Base-by-base conservation (phyloP, 2,888 invertebrate genomes). In the Drosophila acutilabella region DNA sequence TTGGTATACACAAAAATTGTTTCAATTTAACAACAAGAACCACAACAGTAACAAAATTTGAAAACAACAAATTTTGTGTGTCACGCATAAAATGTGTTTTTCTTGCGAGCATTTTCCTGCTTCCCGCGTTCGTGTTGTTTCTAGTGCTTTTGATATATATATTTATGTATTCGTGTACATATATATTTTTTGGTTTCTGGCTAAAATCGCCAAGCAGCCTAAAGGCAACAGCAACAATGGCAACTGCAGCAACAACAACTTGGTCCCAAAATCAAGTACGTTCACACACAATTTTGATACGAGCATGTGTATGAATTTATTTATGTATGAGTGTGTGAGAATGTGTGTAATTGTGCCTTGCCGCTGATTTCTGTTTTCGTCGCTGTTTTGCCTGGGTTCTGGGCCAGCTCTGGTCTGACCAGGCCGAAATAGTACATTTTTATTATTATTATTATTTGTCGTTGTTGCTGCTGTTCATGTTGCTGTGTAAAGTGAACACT, bases 1-100 rank as follows among this genome's bases (percentile, higher is more conserved):
- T 71, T 70, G 68, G 77, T 80, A 85, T 83, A 86, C 86, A 76
- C 71, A 76, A 85, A 82, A 80, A 86, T 80, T 86, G 74, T 79
- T 81, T 61, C 77, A 79, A 78, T 53, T 72, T 64, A 71, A 70
- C 61, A 71, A 53, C 47, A 68, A 23, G 4, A 66, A 30, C 69
- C 64, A 60, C 53, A 64, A 56, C 23, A 76, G 23, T 6, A 23
- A 23, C 40, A 73, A 45, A 71, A 53, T 26, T 57, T 57, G 59
- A 64, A 51, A 74, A 72, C 61, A 71, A 71, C 50, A 53, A 66
- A 36, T 61, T 60, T 76, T 80, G 70, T 80, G 72, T 84, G 82
- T 80, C 83, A 84, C 83, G 78, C 82, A 80, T 76, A 57, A 68
- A 77, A 74, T 67, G 44, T 51, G 42, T 47, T 44, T 64, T 72